Conservation (phyloP, 2,113 vertebrate genomes). For the Grantiella picta region DNA sequence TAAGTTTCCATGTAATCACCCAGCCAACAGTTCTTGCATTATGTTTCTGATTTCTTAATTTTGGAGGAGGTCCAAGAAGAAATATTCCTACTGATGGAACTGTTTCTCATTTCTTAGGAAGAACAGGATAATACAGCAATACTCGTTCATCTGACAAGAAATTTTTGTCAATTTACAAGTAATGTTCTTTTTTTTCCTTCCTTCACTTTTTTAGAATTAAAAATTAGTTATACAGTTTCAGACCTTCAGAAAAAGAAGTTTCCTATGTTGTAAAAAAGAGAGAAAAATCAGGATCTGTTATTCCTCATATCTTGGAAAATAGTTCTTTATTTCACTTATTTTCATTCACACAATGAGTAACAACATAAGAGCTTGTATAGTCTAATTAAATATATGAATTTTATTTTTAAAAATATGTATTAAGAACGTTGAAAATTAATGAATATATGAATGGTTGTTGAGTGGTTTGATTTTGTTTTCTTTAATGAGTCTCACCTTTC, state of each 20-base stretch:
- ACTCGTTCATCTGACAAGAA: background rate
- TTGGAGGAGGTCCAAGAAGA: background rate
- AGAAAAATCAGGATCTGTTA: background rate
- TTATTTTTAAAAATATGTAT: background rate
- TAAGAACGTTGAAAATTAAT: background rate
- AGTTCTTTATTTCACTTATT: background rate
- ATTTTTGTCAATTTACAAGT: background rate
- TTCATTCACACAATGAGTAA: background rate
- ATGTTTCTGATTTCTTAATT: background rate
- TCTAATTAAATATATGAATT: background rate
- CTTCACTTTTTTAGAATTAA: background rate
- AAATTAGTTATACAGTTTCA: background rate
- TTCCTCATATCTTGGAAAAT: background rate
- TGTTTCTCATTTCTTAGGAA: background rate
- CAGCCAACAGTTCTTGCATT: background rate
- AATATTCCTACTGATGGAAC: background rate
- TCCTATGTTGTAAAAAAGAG: background rate
- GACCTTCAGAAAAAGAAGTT: background rate
- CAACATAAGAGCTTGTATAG: background rate
- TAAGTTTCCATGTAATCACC: background rate
- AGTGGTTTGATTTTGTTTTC: background rate
- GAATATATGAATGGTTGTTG: background rate
- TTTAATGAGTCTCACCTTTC: background rate
- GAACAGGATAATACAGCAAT: background rate
- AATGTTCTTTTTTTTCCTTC: fast-evolving